Base-by-base conservation (phyloP, 2,113 vertebrate species). In the Rhineura floridana region DNA sequence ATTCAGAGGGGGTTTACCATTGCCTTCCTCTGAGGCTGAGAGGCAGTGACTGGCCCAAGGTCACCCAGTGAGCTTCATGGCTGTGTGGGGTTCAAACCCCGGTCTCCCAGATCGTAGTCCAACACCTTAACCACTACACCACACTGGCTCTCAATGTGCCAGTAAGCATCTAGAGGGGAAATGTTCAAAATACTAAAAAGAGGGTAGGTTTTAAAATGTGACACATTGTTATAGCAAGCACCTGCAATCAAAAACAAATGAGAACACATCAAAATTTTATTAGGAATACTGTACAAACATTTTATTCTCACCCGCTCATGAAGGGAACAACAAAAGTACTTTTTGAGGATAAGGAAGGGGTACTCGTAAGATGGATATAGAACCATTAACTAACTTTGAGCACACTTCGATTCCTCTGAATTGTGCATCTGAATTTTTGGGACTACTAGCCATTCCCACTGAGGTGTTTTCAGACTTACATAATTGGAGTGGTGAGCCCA, bases 181-280 rank as follows among this genome's bases (percentile, higher is more conserved):
- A 52, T 55, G 33, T 25, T 77, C 50, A 77, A 76, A 76, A 46
- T 42, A 42, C 50, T 23, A 9, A 23, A 52, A 30, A 39, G 46
- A 15, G 1, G 36, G 13, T 7, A 62, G 23, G 6, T 72, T 52
- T 72, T 59, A 81, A 28, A 42, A 13, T 63, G 21, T 76, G 44
- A 9, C 15, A 3, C 42, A 15, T 52, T 80, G 76, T 36, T 89
- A 81, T 72, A 65, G 8, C 3, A 88, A 0, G 2, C 39, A 82
- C 91, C 87, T 95, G 52, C 17, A 87, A 90, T 80, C 55, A 90
- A 92, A 83, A 77, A 70, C 33, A 91, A 92, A 91, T 76, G 36
- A 42, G 59, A 77, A 62, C 4, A 91, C 77, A 87, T 65, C 76
- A 46, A 94, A 55, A 88, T 88, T 92, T 93, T 36, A 81, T 81